phyloP scores from a whole-genome alignment of 2,888 invertebrate species.

The Endomychus coccineus region DNA sequence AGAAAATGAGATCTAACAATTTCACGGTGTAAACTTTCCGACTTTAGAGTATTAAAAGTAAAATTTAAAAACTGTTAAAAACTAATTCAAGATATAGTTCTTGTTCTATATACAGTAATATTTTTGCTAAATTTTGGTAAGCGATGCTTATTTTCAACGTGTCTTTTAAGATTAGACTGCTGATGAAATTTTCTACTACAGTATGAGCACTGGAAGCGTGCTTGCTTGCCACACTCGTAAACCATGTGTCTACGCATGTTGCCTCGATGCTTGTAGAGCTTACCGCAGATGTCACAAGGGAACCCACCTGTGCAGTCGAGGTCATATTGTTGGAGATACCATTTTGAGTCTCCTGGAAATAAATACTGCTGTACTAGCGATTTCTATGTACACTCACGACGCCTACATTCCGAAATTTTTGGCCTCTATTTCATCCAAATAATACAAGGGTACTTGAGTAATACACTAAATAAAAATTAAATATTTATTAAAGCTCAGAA shows the following conservation, averaged over 20 bases:
- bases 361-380: conserved; percentile 40
- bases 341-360: conserved; percentile 38
- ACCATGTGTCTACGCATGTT: conserved; percentile 65
- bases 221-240: conserved; percentile 51
- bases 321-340: conserved; percentile 35
- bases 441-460: too few species aligned
- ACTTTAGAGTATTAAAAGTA: too few species aligned
- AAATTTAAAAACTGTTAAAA: too few species aligned
- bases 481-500: too few species aligned
- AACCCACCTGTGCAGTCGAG: conserved; percentile 31
- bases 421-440: conserved; percentile 19
- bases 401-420: conserved; percentile 24
- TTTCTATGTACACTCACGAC: conserved; percentile 24
- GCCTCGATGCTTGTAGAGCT: conserved; percentile 74
- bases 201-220: conserved; percentile 39
- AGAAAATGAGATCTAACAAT: too few species aligned
- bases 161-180: conserved; percentile 43
- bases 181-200: conserved; percentile 54
- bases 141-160: conserved; percentile 39
- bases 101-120: conserved; percentile 34
- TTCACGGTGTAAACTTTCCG: too few species aligned
- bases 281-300: conserved; percentile 65
- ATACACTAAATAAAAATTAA: too few species aligned
- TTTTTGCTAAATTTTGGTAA: conserved; percentile 34
- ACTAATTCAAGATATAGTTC: too few species aligned